Base-by-base conservation (phyloP, 1,140 invertebrate genomes). In the Drosophila miranda region DNA sequence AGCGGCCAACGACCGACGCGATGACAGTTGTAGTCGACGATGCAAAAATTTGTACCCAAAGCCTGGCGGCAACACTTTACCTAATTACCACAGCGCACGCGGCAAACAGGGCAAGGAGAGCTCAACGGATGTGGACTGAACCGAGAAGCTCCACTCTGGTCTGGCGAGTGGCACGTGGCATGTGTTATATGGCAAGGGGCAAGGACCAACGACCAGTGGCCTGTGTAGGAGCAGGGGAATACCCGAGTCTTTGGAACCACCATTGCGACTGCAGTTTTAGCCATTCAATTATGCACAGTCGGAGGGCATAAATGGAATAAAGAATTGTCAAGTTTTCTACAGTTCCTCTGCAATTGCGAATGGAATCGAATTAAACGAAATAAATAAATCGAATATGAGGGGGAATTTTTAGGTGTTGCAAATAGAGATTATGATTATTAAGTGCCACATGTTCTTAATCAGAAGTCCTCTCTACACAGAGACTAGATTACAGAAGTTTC, bases 61-160 rank as follows among this genome's bases (percentile, higher is more conserved):
- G 74, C 81, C 80, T 86, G 76, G 56, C 53, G 81, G 80, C 72
- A 61, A 80, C 77, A 86, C 81, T 84, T 67, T 72, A 48, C 77
- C 81, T 86, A 86, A 84, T 84, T 84, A 84, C 77, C 77, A 55
- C 70, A 83, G 59, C 51, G 58, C 50, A 53, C 57, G 34, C 34
- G 34, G 34, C 49, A 30, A 44, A 44, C 30, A 54, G 34, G 51
- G 44, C 16, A 38, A 30, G 14, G 26, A 52, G 54, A 73, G 53
- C 42, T 73, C 49, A 16, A 19, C 70, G 45, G 70, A 73, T 48
- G 46, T 14, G 9, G 53, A 34, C 45, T 50, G 21, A 67, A 44
- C 23, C 50, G 41, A 62, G 28, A 46, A 52, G 46, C 38, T 41
- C 14, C 23, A 34, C 26, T 44, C 38, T 19, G 38, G 38, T 45